Evolutionary conservation across 2,113 vertebrate species (phyloP), one percentile per base, ranked within the genome.

Genomic region (Callithrix jacchus): DNA sequence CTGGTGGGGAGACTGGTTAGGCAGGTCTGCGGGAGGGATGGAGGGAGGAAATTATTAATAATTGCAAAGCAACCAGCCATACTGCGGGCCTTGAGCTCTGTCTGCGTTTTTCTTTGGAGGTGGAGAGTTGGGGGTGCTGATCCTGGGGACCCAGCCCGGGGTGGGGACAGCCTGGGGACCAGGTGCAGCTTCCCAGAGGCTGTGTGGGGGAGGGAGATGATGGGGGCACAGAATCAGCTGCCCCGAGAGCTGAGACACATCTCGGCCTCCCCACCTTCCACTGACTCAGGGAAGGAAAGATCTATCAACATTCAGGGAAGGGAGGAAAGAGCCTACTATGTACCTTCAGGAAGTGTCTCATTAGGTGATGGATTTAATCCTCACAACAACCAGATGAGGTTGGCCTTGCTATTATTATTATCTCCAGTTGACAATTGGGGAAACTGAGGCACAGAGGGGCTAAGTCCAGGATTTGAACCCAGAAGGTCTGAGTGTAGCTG

Each of bases 1-100:
- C 92, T 58, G 37, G 74, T 56, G 74, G 95, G 96, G 93, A 97
- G 97, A 97, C 97, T 96, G 97, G 97, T 97, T n/a, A 87, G 87
- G 58, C 97, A 96, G 97, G 97, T 98, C 96, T 96, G 96, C 91
- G 94, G 93, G 95, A 94, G 93, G 96, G 91, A 80, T 0, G 1
- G 70, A 88, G 87, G 82, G 91, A 91, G 93, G 96, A 93, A 91
- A 93, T 94, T 91, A 89, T 89, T 89, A 94, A 93, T 93, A 93
- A 88, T 54, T 52, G 27, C 64, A 56, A 61, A 70, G 89, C 82
- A 54, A 14, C 84, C 73, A 7, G 83, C 70, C 88, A 64, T 37
- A 49, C 35, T 49, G 40, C 85, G 58, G 96, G 92, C 64, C 88
- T 70, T 6, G 70, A 93, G 71, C 35, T 32, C 71, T 13, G 90